Conservation (phyloP, 1,140 invertebrate species). For the Ctenoplectra terminalis region DNA sequence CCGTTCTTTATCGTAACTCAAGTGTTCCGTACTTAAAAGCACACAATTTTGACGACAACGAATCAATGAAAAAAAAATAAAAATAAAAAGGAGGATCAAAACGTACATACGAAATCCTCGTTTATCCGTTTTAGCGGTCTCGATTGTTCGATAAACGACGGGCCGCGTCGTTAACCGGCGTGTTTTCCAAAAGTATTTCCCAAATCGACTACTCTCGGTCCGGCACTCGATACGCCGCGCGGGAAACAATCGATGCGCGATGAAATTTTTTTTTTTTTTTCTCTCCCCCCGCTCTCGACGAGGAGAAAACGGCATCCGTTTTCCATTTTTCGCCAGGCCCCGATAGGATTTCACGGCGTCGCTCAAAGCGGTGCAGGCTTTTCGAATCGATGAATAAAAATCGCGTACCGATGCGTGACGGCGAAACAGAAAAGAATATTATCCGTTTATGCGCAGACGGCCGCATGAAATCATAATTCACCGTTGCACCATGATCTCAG, state of each 20-base stretch:
- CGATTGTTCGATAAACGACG: neutral
- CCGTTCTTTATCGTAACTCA: too few relatives aligned
- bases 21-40: neutral
- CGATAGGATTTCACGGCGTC: constrained; percentile 57
- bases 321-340: constrained; percentile 46
- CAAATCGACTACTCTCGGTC: constrained; percentile 16
- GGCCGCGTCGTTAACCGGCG: neutral
- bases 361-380: constrained; percentile 27
- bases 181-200: constrained; percentile 30
- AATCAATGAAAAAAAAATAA: neutral
- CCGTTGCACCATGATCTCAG: neutral
- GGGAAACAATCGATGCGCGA: constrained; percentile 47
- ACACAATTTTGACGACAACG: too few relatives aligned
- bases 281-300: constrained; percentile 22
- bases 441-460: constrained; percentile 11
- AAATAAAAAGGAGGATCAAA: too few relatives aligned
- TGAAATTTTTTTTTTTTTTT: constrained; percentile 30
- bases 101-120: neutral
- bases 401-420: constrained; percentile 25
- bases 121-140: neutral
- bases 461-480: constrained; percentile 19
- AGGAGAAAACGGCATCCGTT: constrained; percentile 31
- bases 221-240: neutral
- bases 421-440: constrained; percentile 31
- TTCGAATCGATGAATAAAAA: constrained; percentile 51